Percentiles rank a stretch among this genome's conserved stretches.
phyloP scores from a whole-genome alignment of 2,113 vertebrate genomes.

The Pollimyrus isidori region DNA sequence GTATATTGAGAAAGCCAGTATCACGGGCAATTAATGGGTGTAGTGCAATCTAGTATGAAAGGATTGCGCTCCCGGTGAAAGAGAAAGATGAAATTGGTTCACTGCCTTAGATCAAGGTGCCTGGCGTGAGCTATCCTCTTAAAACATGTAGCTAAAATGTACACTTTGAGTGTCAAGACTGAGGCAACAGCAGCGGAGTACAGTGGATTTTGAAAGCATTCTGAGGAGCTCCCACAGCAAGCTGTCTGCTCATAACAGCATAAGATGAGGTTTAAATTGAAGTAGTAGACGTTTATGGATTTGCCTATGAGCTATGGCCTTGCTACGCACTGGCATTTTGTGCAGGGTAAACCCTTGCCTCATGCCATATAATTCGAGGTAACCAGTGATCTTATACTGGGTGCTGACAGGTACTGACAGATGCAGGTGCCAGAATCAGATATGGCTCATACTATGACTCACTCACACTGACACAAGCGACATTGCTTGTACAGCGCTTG shows the following conservation, averaged over 20 bases:
- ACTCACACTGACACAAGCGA: not conserved
- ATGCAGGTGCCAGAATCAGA: not conserved
- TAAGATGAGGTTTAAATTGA: not conserved
- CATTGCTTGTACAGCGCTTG: not conserved
- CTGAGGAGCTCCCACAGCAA: not conserved
- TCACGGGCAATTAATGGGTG: not conserved
- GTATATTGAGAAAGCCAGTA: not conserved
- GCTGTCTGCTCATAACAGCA: not conserved
- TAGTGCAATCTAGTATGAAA: not conserved
- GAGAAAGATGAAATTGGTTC: not conserved
- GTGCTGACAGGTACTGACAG: not conserved
- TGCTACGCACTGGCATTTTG: not conserved
- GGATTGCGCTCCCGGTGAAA: not conserved
- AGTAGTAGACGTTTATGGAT: not conserved
- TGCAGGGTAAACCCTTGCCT: not conserved
- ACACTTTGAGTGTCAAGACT: not conserved
- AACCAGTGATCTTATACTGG: not conserved
- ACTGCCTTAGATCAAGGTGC: not conserved
- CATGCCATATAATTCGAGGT: not conserved
- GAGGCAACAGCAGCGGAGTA: not conserved
- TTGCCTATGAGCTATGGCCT: not conserved
- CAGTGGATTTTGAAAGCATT: not conserved
- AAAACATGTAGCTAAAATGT: not conserved
- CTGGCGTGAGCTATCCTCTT: not conserved
- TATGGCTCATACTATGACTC: not conserved